Evolutionary conservation across 2,113 vertebrate species (phyloP).

Genomic region (Prolemur simus): DNA sequence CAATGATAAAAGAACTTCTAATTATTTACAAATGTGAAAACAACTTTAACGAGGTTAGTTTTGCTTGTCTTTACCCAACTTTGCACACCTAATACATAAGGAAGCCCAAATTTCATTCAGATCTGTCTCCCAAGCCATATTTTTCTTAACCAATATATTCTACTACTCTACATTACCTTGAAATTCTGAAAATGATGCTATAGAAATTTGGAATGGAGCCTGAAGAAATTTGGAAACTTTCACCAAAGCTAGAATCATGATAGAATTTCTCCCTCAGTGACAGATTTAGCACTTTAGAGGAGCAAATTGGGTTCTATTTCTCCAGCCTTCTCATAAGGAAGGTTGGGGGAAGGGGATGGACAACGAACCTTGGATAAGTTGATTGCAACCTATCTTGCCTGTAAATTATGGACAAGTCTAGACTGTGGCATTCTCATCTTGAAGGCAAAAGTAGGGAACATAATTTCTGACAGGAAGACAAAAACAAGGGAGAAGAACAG

Average conservation of each 20-base stretch:
- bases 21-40: slow-evolving; percentile 14
- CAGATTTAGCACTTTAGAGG: neutral
- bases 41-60: neutral
- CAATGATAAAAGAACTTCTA: neutral
- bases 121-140: neutral
- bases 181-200: neutral
- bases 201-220: neutral
- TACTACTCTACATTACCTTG: neutral
- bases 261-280: neutral
- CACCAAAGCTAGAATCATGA: neutral
- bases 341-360: fast-evolving
- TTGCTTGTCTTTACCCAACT: neutral
- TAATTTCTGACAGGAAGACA: neutral
- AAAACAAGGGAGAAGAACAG: neutral
- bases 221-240: neutral
- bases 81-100: neutral
- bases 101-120: neutral
- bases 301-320: neutral
- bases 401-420: neutral
- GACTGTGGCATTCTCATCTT: neutral
- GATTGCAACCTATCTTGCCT: neutral
- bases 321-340: neutral
- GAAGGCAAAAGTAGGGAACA: neutral
- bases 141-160: neutral
- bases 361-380: neutral